phyloP scores from a whole-genome alignment of 2,113 vertebrate species.

The Lathamus discolor region DNA sequence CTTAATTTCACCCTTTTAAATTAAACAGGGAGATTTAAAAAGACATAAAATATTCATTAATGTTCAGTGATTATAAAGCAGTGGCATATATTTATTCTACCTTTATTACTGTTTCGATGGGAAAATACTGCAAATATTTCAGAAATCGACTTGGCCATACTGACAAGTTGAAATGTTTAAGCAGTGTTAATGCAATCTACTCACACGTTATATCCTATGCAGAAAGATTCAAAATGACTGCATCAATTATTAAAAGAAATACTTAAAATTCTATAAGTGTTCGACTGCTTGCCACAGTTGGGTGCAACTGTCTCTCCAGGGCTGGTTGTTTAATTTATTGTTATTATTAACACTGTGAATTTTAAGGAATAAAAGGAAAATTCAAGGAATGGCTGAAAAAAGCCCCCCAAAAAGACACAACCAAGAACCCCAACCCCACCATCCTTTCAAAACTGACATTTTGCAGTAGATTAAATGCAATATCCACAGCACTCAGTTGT shows the following conservation, averaged over 20 bases:
- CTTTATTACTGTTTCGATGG: conserved; percentile 89
- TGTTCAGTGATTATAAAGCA: conserved; percentile 87
- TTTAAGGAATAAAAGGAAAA: conserved; percentile 43
- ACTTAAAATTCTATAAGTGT: conserved; percentile 81
- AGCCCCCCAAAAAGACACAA: background rate
- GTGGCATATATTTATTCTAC: conserved; percentile 84
- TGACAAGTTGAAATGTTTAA: conserved; percentile 89
- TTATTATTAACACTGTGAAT: conserved; percentile 46
- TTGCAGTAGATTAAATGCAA: background rate
- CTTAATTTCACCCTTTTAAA: conserved; percentile 92
- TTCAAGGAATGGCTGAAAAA: conserved; percentile 24
- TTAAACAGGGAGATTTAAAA: conserved; percentile 95
- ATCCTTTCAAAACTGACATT: conserved; percentile 26
- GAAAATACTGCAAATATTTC: conserved; percentile 89
- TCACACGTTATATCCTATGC: conserved; percentile 81
- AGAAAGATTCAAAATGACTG: conserved; percentile 85
- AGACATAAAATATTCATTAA: conserved; percentile 96
- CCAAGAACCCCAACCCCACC: background rate
- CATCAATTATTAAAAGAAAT: conserved; percentile 90
- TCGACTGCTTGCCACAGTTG: conserved; percentile 72
- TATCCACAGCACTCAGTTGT: background rate
- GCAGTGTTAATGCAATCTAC: conserved; percentile 82
- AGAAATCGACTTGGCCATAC: conserved; percentile 85
- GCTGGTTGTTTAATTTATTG: conserved; percentile 60
- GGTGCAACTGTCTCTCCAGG: conserved; percentile 78